phyloP scores from a whole-genome alignment of 2,797 vertebrate genomes.

The Odontamblyopus lacepedii region DNA sequence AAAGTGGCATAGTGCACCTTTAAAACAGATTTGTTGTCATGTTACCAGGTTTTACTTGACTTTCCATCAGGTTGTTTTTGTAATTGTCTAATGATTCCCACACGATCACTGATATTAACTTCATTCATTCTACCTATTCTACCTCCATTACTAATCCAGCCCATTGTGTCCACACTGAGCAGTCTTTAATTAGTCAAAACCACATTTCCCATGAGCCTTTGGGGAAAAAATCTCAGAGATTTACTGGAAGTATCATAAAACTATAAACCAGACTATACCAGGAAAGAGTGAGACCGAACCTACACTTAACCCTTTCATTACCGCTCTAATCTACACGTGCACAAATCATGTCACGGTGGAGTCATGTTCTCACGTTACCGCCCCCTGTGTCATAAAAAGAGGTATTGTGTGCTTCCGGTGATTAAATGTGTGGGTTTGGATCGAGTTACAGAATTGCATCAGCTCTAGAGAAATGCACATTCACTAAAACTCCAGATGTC shows the following conservation, averaged over 20 bases:
- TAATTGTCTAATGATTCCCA: not conserved
- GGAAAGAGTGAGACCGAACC: conserved; percentile 69
- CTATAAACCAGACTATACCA: conserved; percentile 73
- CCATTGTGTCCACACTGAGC: conserved; percentile 42
- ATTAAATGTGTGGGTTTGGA: conserved; percentile 47
- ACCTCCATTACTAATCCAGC: conserved; percentile 36
- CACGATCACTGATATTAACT: conserved; percentile 7
- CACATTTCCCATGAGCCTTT: conserved; percentile 64
- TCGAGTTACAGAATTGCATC: conserved; percentile 57
- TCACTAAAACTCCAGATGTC: not conserved
- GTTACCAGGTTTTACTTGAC: too few species aligned
- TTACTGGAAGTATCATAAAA: conserved; percentile 78
- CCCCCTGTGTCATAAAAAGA: conserved; percentile 42
- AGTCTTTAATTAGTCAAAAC: conserved; percentile 68
- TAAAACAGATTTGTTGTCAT: too few species aligned
- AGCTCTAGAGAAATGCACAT: conserved; percentile 28
- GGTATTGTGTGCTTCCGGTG: conserved; percentile 49
- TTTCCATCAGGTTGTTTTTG: not conserved
- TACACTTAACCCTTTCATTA: conserved; percentile 66
- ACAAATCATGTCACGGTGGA: conserved; percentile 37
- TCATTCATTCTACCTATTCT: too few species aligned
- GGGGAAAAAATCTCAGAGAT: conserved; percentile 59
- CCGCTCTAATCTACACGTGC: conserved; percentile 60
- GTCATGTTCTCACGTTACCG: conserved; percentile 44
- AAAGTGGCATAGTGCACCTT: too few species aligned